phyloP scores from a whole-genome alignment of 1,140 invertebrate species.

The Drosophila repletoides region DNA sequence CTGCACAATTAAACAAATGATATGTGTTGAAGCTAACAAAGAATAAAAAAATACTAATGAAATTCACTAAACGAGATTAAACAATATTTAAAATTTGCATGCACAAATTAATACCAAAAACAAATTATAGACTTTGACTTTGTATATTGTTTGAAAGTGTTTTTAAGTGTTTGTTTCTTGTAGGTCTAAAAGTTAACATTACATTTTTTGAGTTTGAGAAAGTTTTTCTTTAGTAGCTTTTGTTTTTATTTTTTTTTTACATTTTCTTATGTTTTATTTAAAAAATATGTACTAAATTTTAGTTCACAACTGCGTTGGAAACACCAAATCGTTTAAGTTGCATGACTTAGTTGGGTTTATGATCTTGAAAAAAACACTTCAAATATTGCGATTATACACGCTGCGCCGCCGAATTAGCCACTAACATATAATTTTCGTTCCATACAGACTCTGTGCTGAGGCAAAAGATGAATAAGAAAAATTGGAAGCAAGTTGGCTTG shows the following conservation, averaged over 20 bases:
- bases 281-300: conserved; percentile 79
- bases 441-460: conserved; percentile 28
- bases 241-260: conserved; percentile 32
- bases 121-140: conserved; percentile 9
- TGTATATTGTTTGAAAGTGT: conserved; percentile 5
- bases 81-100: conserved; percentile 36
- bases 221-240: conserved; percentile 67
- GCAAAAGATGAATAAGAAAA: conserved; percentile 47
- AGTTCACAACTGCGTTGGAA: conserved; percentile 79
- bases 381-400: conserved; percentile 24
- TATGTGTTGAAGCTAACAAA: conserved; percentile 64
- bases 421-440: conserved; percentile 39
- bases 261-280: conserved; percentile 55
- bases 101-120: conserved; percentile 22
- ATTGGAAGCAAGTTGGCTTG: not conserved
- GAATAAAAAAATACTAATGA: no score
- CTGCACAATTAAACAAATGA: conserved; percentile 61
- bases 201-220: conserved; percentile 73
- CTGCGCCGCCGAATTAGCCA: conserved; percentile 43
- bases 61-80: conserved; percentile 49
- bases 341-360: conserved; percentile 76
- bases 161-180: conserved; percentile 33
- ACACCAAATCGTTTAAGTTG: conserved; percentile 72
- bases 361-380: conserved; percentile 56
- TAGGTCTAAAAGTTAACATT: conserved; percentile 71